Conservation (phyloP, 2,888 invertebrate species). For the Yponomeuta cagnagella region DNA sequence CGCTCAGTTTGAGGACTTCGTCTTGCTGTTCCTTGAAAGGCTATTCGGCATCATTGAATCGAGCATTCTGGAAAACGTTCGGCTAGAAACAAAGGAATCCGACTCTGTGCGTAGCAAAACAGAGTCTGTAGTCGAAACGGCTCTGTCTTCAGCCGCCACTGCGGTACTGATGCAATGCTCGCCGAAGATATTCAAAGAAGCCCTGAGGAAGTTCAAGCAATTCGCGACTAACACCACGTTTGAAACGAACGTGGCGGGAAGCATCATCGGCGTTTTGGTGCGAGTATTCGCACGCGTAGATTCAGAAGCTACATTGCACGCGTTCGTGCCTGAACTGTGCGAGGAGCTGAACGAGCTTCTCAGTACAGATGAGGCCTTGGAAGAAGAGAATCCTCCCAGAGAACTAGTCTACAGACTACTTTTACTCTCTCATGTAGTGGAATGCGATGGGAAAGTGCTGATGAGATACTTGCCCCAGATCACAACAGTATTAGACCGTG, state of each 20-base stretch:
- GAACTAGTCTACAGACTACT: slow-evolving; percentile 86
- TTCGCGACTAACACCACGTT: slow-evolving; percentile 86
- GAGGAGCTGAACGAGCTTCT: slow-evolving; percentile 78
- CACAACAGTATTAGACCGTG: slow-evolving; percentile 80
- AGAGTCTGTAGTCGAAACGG: slow-evolving; percentile 83
- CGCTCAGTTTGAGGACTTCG: slow-evolving; percentile 92
- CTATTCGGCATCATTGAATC: slow-evolving; percentile 83
- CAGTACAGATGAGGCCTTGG: slow-evolving; percentile 79
- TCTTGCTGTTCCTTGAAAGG: slow-evolving; percentile 88
- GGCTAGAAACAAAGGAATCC: slow-evolving; percentile 78
- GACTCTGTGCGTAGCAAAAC: slow-evolving; percentile 79
- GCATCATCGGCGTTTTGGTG: slow-evolving; percentile 84
- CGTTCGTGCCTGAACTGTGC: slow-evolving; percentile 83
- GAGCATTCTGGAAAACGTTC: slow-evolving; percentile 79
- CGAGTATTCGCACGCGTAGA: slow-evolving; percentile 80
- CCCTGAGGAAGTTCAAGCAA: slow-evolving; percentile 83
- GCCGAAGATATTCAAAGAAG: slow-evolving; percentile 77
- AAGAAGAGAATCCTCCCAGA: slow-evolving; percentile 86
- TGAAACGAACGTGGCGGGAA: slow-evolving; percentile 89
- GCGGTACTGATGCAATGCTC: slow-evolving; percentile 84
- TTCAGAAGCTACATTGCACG: slow-evolving; percentile 80
- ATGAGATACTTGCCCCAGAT: slow-evolving; percentile 80
- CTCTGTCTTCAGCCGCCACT: slow-evolving; percentile 80
- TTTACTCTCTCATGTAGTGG: slow-evolving; percentile 82
- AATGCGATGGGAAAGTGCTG: slow-evolving; percentile 79